Base-by-base conservation (phyloP, 2,113 vertebrate genomes). In the Tupaia chinensis region DNA sequence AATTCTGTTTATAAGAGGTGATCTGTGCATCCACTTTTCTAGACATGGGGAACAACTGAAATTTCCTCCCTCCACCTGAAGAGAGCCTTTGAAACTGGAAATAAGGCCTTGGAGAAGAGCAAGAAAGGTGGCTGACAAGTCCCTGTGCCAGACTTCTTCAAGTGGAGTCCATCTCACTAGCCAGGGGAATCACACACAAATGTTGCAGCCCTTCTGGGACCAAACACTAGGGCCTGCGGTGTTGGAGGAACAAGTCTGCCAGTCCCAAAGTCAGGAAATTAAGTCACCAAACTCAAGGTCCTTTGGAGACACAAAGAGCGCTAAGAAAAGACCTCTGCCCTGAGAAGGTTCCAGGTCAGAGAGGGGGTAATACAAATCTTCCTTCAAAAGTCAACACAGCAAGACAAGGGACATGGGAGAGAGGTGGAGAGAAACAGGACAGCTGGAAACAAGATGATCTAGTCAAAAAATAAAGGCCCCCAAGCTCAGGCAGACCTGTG, bases 41-140 rank as follows among this genome's bases (percentile, higher is more conserved):
- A 88, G 89, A 95, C 15, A 10, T 7, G 22, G 72, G 89, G 93
- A 69, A 93, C 1, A 56, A 97, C 34, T 83, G 86, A 94, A 89
- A 63, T 72, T 32, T 68, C 73, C 79, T 93, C 65, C 65, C 9
- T 82, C 34, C 27, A 91, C 74, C 91, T 78, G 81, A 92, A 82
- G 9, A 34, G 66, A 87, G 16, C 44, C 70, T 87, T 91, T 76
- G 23, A 91, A 72, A 61, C 22, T 56, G n/a, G 65, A 88, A 91
- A 94, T 56, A 90, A 78, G n/a, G 32, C 29, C 7, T 13, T 5
- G n/a, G 6, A 12, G 20, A 60, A 9, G 15, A 54, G 29, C 61
- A 68, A 25, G 63, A 95, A 86, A 92, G 56, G 74, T 25, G 70
- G 74, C 20, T 69, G 29, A 86, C 22, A 9, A 65, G 19, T 60